phyloP scores from a whole-genome alignment of 1,140 invertebrate species.

The Chironomus striatipennis region DNA sequence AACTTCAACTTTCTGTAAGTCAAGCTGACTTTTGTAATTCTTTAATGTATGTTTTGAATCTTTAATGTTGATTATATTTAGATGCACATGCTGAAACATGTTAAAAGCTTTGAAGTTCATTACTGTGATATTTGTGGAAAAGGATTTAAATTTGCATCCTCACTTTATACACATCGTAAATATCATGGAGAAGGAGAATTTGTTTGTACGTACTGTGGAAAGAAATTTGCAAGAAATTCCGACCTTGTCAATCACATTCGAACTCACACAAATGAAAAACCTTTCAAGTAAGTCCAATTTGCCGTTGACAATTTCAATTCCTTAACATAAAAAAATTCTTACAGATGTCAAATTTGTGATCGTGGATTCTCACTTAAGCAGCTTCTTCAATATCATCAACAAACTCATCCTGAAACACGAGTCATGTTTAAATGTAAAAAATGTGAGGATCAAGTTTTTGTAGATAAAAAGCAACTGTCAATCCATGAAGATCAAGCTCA shows the following conservation, averaged over 20 bases:
- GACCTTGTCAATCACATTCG: background rate
- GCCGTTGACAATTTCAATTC: too few relatives aligned
- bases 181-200: background rate
- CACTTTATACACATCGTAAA: background rate
- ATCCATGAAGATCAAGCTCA: background rate
- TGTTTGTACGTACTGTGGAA: background rate
- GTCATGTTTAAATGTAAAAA: background rate
- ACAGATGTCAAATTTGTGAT: background rate
- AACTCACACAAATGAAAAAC: background rate
- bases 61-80: too few relatives aligned
- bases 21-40: too few relatives aligned
- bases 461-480: background rate
- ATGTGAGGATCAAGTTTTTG: background rate
- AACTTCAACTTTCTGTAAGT: background rate
- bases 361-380: background rate
- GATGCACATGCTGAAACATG: background rate
- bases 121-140: background rate
- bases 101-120: background rate
- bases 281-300: background rate
- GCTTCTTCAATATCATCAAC: background rate
- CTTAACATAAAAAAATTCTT: too few relatives aligned
- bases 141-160: background rate
- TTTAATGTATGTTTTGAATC: too few relatives aligned
- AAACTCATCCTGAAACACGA: background rate
- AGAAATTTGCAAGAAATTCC: background rate